Evolutionary conservation across 1,140 invertebrate species (phyloP).

Genomic region (Ceratina japonica): DNA sequence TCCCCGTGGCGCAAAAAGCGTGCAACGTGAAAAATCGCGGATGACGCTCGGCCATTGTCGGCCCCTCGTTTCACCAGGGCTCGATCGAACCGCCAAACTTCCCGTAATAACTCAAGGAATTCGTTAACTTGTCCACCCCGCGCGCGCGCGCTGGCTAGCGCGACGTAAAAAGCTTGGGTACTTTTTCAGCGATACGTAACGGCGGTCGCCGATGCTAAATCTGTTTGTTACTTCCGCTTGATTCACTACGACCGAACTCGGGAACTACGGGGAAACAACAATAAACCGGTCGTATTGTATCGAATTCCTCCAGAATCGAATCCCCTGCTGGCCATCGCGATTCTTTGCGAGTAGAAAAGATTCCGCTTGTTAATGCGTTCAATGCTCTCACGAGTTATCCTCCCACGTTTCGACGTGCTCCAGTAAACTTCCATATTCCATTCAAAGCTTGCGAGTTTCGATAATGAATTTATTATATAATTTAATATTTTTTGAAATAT

Average conservation of each 20-base stretch:
- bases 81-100: constrained; percentile 55
- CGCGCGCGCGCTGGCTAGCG: neutral
- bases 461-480: no score
- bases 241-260: constrained; percentile 52
- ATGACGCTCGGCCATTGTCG: constrained; percentile 21
- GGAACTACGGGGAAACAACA: constrained; percentile 52
- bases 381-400: neutral
- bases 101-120: constrained; percentile 61
- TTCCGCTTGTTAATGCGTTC: neutral
- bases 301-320: constrained; percentile 22
- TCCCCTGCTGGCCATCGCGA: constrained; percentile 9
- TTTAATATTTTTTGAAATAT: no score
- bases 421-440: no score
- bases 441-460: no score
- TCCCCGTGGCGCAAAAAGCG: neutral
- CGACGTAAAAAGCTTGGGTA: constrained; percentile 26
- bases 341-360: neutral
- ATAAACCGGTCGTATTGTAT: constrained; percentile 41
- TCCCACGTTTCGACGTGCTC: neutral
- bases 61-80: no score
- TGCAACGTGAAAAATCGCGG: constrained; percentile 39
- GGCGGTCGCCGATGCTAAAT: constrained; percentile 49
- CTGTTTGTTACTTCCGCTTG: constrained; percentile 64
- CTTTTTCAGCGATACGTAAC: constrained; percentile 11
- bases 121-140: constrained; percentile 51